Percentiles rank a stretch among this genome's conserved stretches.
These are phyloP conservation scores for Somateria mollissima DNA, from an alignment of 2,797 vertebrate genomes.

Conservation along the genomic window DNA sequence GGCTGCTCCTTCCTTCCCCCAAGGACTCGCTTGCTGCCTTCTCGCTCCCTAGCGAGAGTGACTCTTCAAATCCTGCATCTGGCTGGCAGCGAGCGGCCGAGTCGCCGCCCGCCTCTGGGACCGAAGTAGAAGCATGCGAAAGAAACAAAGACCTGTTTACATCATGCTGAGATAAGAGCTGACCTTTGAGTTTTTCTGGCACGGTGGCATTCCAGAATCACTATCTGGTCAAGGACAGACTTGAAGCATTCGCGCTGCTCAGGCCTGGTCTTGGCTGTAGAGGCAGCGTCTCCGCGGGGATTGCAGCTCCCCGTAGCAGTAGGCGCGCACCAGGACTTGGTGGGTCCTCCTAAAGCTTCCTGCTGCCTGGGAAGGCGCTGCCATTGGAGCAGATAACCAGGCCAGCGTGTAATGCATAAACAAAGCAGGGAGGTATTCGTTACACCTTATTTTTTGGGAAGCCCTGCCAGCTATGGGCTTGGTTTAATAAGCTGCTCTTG, in stretches of 20 bases:
- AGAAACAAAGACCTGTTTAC: conserved; percentile 8
- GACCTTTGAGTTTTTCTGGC: conserved; percentile 66
- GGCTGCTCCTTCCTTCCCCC: not conserved
- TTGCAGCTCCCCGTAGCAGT: not conserved
- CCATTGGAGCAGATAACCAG: not conserved
- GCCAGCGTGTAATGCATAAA: not conserved
- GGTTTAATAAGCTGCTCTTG: not conserved
- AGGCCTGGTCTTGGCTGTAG: not conserved
- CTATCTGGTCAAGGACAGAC: conserved; percentile 45
- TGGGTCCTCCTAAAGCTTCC: not conserved
- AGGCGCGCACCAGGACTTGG: not conserved
- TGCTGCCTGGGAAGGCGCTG: conserved; percentile 20
- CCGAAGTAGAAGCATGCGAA: not conserved
- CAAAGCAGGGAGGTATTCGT: conserved; percentile 51
- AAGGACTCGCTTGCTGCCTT: not conserved
- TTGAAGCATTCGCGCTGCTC: not conserved
- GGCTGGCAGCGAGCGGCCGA: not conserved
- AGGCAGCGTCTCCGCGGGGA: not conserved
- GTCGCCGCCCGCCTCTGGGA: not conserved
- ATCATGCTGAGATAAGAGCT: conserved; percentile 51
- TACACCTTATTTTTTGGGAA: conserved; percentile 5
- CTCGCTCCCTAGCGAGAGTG: not conserved
- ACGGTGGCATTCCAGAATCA: conserved; percentile 22
- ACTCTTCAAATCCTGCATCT: accelerated
- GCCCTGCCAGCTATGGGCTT: conserved; percentile 22